Evolutionary conservation across 2,888 invertebrate species (phyloP), one percentile per base, ranked within the genome.

Genomic region (Lordiphosa andalusiaca): DNA sequence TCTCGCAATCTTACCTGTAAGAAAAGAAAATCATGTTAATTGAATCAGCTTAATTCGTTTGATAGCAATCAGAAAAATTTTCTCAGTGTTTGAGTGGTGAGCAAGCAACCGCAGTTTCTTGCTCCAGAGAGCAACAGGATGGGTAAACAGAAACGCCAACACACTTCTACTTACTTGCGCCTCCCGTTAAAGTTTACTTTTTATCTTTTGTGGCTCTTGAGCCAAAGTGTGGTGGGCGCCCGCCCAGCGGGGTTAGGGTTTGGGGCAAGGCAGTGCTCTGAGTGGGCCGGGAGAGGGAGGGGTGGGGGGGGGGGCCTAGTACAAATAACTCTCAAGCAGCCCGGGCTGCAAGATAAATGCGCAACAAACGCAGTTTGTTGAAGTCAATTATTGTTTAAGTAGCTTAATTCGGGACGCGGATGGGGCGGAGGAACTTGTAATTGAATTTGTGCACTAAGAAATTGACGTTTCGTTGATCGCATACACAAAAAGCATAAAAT

Each of bases 331-430:
- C 21, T 52, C 37, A 40, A 36, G 50, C 62, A 62, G 41, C 53
- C 36, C 49, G 35, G 41, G 38, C 74, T 58, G 56, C 64, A 62
- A 73, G 77, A 77, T 81, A 77, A 77, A 77, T 81, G 77, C 71
- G 77, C 81, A 80, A 77, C 81, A 77, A 77, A 80, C 81, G 81
- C 74, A 81, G 81, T 73, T 81, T 81, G 77, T 64, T 77, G 48
- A 81, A 80, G 77, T 77, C 77, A 77, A 77, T 77, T 80, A 77
- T 77, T 81, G 74, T 71, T 71, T 69, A 77, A 77, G 77, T 77
- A 77, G 77, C 77, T 77, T 77, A 76, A 77, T 77, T 71, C 61
- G 59, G 44, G 48, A 47, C 53, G 3, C 2, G 9, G n/a, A 10
- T n/a, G 23, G 52, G 54, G 39, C 51, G 56, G 47, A 57, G 50